Base-by-base conservation (phyloP, 2,888 invertebrate genomes). In the Drosophila nigricruria region DNA sequence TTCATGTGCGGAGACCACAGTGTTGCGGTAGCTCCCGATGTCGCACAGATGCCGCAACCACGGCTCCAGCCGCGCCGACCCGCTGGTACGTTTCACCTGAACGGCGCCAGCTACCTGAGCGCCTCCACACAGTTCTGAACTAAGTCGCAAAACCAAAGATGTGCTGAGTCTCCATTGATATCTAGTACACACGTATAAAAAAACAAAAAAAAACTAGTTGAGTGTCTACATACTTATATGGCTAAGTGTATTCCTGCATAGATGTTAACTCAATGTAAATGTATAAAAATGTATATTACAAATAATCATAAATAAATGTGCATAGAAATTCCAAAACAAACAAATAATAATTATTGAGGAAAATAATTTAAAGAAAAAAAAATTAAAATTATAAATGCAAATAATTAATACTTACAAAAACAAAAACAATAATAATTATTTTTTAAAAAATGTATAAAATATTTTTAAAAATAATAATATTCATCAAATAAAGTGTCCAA, bases 1-100 rank as follows among this genome's bases (percentile, higher is more conserved):
- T 91, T 92, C 91, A 79, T 92, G 92, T 91, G 92, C 91, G 71
- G 92, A 92, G 89, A 92, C 92, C 86, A 91, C 91, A 73, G 90
- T 92, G 61, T 82, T 92, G 76, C 92, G 92, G 91, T 92, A 92
- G 92, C 91, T 90, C 77, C 89, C 70, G 43, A 58, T 18, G 1
- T 53, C 64, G 20, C 34, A n/a, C 40, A 54, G 56, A 68, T 59
- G 54, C 30, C 67, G 25, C 38, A 59, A 58, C 38, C 68, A 23
- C 18, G 27, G 8, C 58, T 59, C 47, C 61, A 63, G 74, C 69
- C 70, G 52, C 30, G 42, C 10, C 50, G 49, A 65, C 52, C 47
- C 42, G 20, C 70, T 18, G 36, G 74, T 61, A 53, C 71, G 45
- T 45, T 72, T 67, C 71, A 61, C 25, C 40, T 73, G 27, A 88